Evolutionary conservation across 1,140 invertebrate genomes (phyloP), one percentile per base, ranked within the genome.

Genomic region (Neodiprion pinetum): DNA sequence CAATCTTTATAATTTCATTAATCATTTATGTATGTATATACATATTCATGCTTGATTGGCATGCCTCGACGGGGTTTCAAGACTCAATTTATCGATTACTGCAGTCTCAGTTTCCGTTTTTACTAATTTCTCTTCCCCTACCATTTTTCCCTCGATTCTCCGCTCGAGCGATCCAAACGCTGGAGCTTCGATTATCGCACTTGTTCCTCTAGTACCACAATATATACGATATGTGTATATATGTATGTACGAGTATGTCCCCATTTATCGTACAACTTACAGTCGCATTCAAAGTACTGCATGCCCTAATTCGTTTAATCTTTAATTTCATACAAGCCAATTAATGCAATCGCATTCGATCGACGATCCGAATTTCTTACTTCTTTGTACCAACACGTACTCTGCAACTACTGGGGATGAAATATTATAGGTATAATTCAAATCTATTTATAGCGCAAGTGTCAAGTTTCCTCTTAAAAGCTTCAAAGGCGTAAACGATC

Each of bases 21-120:
- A 74, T 81, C 2, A 40, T 40, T 40, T 40, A 40, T 40, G 28
- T 40, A 40, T 40, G 28, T 40, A 40, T 76, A 77, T 17, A 61
- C n/a, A 61, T 80, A 79, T 76, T 78, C 80, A 81, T 81, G 80
- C 80, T 81, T 81, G 80, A 74, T 72, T 48, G 76, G 78, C 80
- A 81, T 81, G 80, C 80, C 80, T 77, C 73, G 74, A 66, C 73
- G 72, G 73, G 53, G 76, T 40, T 40, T 40, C 28, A 40, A 40
- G n/a, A 61, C 53, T 14, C 53, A 7, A 69, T 69, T 68, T 69
- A 69, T 69, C 67, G 61, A 47, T 47, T 12, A 23, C 4, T 17
- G 28, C 53, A 9, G 11, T 61, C 3, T 61, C 53, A 4, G 4
- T 61, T 17, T 0, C 53, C n/a, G 8, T 14, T 61, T 61, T 61